phyloP scores from a whole-genome alignment of 2,797 vertebrate species.

The Pangasius krempfi region DNA sequence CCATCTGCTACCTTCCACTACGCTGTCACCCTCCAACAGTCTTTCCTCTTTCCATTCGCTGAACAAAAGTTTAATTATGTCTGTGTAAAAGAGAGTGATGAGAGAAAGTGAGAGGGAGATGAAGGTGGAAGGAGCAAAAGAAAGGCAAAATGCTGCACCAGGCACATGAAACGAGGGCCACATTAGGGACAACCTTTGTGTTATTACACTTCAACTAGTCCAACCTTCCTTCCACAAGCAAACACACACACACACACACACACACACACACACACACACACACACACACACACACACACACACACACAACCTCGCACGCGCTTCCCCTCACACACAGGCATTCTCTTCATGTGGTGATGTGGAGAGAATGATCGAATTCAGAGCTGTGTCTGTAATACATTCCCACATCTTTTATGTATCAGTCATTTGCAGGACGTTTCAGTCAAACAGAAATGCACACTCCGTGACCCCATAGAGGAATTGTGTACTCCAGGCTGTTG shows the following conservation, averaged over 20 bases:
- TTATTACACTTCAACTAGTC: slow-evolving; percentile 45
- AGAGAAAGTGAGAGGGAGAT: slow-evolving; percentile 10
- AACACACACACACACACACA: too few species aligned
- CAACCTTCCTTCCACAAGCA: slow-evolving; percentile 11
- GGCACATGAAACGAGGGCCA: slow-evolving; percentile 39
- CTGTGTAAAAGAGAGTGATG: slow-evolving; percentile 42
- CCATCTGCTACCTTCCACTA: slow-evolving; percentile 45
- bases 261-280: too few species aligned
- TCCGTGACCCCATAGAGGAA: background rate
- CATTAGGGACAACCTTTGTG: slow-evolving; percentile 45
- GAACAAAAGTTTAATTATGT: slow-evolving; percentile 59
- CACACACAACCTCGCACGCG: background rate
- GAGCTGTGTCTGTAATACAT: slow-evolving; percentile 39
- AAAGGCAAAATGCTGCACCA: background rate
- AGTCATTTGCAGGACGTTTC: slow-evolving; percentile 32
- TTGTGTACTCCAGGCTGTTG: slow-evolving; percentile 1
- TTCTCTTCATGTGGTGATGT: slow-evolving; percentile 41
- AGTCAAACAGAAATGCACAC: slow-evolving; percentile 32
- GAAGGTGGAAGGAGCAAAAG: slow-evolving; percentile 37
- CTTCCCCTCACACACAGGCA: slow-evolving; percentile 6
- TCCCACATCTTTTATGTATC: slow-evolving; percentile 52
- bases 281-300: background rate
- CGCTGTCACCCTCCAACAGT: slow-evolving; percentile 12
- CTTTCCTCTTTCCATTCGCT: slow-evolving; percentile 48
- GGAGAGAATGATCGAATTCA: slow-evolving; percentile 42